Base-by-base conservation (phyloP, 2,113 vertebrate species). In the Zingel zingel region DNA sequence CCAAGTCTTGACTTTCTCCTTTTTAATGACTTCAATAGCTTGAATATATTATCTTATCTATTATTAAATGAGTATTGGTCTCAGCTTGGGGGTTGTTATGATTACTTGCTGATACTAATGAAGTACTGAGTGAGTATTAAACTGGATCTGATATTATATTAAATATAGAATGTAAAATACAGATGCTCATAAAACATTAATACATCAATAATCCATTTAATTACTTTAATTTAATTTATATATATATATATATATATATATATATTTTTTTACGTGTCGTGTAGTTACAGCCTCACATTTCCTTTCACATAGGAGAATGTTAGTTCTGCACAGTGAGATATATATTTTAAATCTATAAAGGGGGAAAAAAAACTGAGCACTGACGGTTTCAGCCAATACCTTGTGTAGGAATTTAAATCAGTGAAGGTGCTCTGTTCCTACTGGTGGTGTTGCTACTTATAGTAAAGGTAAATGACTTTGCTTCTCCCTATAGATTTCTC, bases 391-490 rank as follows among this genome's bases (percentile, higher is more conserved):
- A 67, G 51, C 21, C 27, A 10, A 2, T 79, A 43, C 66, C 23
- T 45, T 39, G 33, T 36, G 13, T 30, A 21, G 16, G 54, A 56
- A 65, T 87, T 69, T 45, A 36, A 70, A 81, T 16, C 30, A 25
- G 23, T 21, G 53, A 74, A n/a, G 74, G 59, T 50, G 19, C 47
- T 48, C 21, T 3, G 21, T 56, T 76, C 30, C 25, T 68, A 16
- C 57, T 73, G 18, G 25, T 72, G 19, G 18, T 63, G 61, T 25
- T 80, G 15, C 64, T 77, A 14, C 75, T 75, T 57, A 3, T 43
- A 43, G 58, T 56, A 14, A 53, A 79, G 63, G 69, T 53, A 63
- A 75, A 87, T 85, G 25, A 25, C 47, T 87, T 43, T 48, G 5
- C 58, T 50, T 81, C 74, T 76, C 1, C 19, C 54, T 61, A 19